Conservation (phyloP, 2,113 vertebrate genomes). For the Petaurus breviceps region DNA sequence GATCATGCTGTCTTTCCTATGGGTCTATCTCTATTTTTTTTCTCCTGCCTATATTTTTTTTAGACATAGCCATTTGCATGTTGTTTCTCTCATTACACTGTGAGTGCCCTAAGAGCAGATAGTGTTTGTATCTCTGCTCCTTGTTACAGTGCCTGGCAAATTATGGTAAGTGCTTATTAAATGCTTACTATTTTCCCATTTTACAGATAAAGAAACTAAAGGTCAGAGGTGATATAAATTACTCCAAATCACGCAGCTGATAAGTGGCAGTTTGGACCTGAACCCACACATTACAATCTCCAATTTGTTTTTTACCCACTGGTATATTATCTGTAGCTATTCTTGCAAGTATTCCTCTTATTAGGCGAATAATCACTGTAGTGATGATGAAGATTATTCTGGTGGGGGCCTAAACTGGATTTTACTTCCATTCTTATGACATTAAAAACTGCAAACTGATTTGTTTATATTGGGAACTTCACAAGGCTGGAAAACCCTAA, state of each 20-base stretch:
- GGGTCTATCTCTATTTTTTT: too few species aligned
- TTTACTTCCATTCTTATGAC: neutral
- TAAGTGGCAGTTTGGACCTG: neutral
- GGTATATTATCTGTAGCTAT: neutral
- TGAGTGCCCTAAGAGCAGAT: too few species aligned
- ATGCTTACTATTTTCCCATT: too few species aligned
- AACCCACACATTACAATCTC: neutral
- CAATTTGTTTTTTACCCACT: neutral
- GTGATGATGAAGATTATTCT: neutral
- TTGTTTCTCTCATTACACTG: too few species aligned
- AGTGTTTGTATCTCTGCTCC: too few species aligned
- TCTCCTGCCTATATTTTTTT: too few species aligned
- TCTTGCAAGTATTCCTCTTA: neutral
- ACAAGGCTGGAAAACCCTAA: neutral
- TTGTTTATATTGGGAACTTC: neutral
- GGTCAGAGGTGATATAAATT: neutral
- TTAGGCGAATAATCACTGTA: neutral
- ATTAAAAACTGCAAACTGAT: neutral
- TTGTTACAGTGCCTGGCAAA: too few species aligned
- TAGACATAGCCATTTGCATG: too few species aligned
- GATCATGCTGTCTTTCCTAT: too few species aligned
- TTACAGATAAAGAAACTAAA: neutral
- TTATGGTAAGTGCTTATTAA: too few species aligned
- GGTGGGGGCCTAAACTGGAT: neutral
- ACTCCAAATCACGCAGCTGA: neutral